Evolutionary conservation across 2,888 invertebrate genomes (phyloP), one percentile per base, ranked within the genome.

Genomic region (Macaria notata): DNA sequence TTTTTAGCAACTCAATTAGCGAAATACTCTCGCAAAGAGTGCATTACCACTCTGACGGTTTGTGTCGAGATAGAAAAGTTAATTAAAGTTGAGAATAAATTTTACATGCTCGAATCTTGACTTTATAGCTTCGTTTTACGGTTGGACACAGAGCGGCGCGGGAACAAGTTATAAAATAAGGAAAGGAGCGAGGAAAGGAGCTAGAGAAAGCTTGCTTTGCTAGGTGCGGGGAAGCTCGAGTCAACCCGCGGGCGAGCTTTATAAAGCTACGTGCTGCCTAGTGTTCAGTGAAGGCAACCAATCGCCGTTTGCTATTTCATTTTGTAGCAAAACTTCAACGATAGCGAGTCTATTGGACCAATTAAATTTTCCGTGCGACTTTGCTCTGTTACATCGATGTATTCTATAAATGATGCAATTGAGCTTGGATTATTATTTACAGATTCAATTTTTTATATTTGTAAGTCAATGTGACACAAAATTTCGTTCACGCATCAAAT

Each of bases 41-140:
- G 61, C 57, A 63, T 61, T 59, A 59, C 59, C 53, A 62, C 55
- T 50, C 53, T 54, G 58, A 63, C 54, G 61, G 52, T 58, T 61
- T 52, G 60, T 55, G 54, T 54, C 43, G 36, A 57, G 44, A 64
- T 56, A 57, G 61, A 58, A 66, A 67, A 63, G 58, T 65, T 61
- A 67, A 67, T 67, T 63, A 65, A 59, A 62, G 59, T 49, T 49
- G 54, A 30, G 46, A 56, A 62, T 66, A 65, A 62, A 62, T 63
- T 53, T 61, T 61, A 65, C 63, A 66, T 62, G 60, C 59, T 62
- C 39, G 62, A 66, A 66, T 65, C 62, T 62, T 61, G 57, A 65
- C 63, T 63, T 67, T 67, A 65, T 67, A 55, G 59, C 57, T 62
- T 54, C 44, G 63, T 66, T 66, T 67, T 67, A 67, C 63, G 62